A percentile compares a stretch with the other conserved stretches of the same genome.
Conservation (phyloP, 2,888 invertebrate species). For the Thera britannica region DNA sequence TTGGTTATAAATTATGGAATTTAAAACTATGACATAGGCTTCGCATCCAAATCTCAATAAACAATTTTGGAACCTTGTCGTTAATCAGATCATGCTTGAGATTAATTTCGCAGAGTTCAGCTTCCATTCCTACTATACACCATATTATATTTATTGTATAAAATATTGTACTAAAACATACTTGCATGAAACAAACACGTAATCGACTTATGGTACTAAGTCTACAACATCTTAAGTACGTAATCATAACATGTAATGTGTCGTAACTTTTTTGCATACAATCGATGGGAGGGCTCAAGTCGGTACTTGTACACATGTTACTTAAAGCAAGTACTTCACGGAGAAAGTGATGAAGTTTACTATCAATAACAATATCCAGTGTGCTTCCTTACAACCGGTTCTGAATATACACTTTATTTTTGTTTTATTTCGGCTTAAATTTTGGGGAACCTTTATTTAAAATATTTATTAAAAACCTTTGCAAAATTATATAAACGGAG, state of each 20-base stretch:
- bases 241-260: conserved; percentile 8
- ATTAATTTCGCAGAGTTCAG: not conserved
- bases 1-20: too few relatives aligned
- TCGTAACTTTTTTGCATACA: conserved; percentile 16
- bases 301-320: not conserved
- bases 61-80: not conserved
- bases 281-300: conserved; percentile 8
- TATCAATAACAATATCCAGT: conserved; percentile 43
- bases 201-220: conserved; percentile 12
- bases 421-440: too few relatives aligned
- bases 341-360: conserved; percentile 69
- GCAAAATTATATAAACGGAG: too few relatives aligned
- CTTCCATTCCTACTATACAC: not conserved
- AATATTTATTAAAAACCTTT: too few relatives aligned
- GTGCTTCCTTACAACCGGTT: too few relatives aligned
- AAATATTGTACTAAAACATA: not conserved
- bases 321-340: conserved; percentile 36
- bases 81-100: not conserved
- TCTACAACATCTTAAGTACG: conserved; percentile 11
- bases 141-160: not conserved
- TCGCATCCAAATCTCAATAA: too few relatives aligned
- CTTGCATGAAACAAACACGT: conserved; percentile 11
- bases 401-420: too few relatives aligned
- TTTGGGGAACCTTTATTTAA: too few relatives aligned
- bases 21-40: too few relatives aligned